Percentiles rank a stretch among this genome's conserved stretches.
Evolutionary conservation across 2,797 vertebrate genomes (phyloP).

Genomic region (Tokudaia tokunoshimensis): DNA sequence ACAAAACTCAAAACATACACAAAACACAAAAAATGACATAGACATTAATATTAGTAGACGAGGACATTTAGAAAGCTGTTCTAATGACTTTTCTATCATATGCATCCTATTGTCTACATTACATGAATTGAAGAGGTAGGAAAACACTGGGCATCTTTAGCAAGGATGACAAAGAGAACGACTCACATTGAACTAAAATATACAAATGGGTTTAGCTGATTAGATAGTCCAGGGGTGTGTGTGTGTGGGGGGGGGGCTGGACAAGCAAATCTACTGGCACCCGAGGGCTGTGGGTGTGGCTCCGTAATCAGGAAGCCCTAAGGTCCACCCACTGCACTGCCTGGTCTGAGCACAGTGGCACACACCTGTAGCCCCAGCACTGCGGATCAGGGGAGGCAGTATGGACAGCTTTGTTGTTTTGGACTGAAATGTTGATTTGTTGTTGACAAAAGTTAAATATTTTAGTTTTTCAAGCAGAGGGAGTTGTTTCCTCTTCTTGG

Average conservation of each 20-base stretch:
- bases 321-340: rapidly evolving
- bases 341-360: not conserved
- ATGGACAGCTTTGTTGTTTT: not conserved
- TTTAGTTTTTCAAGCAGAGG: constrained; percentile 28
- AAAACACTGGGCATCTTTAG: not conserved
- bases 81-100: not conserved
- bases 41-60: not conserved
- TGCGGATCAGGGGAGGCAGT: not conserved
- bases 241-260: not conserved
- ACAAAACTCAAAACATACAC: not conserved
- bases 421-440: not conserved
- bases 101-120: too few species aligned
- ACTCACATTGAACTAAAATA: not conserved
- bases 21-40: not conserved
- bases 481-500: not conserved
- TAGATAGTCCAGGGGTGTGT: not conserved
- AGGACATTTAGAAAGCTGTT: not conserved
- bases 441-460: not conserved
- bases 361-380: too few species aligned
- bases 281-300: not conserved
- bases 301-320: not conserved
- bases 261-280: not conserved
- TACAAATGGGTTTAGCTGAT: not conserved
- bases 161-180: not conserved
- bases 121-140: not conserved